A percentile compares a stretch with the other conserved stretches of the same genome.
These are phyloP conservation scores for Probosciger aterrimus DNA, from an alignment of 2,113 vertebrate genomes.

Conservation along the genomic window DNA sequence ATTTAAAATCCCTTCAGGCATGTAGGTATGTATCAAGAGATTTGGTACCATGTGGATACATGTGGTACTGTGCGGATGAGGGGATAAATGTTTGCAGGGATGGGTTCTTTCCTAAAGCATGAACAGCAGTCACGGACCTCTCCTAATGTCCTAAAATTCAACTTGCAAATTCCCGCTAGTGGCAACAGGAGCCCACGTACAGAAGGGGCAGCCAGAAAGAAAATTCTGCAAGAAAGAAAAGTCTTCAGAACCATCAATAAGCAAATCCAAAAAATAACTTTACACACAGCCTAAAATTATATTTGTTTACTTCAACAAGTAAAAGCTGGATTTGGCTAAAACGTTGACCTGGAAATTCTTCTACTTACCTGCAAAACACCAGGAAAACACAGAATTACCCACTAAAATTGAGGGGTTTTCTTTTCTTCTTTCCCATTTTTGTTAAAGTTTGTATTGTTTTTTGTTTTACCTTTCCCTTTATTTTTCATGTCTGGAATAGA, in stretches of 20 bases:
- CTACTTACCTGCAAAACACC: background rate
- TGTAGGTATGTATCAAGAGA: background rate
- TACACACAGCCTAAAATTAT: background rate
- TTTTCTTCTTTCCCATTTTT: background rate
- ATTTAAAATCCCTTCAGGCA: background rate
- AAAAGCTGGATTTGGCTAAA: background rate
- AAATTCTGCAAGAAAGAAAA: background rate
- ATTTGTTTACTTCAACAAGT: background rate
- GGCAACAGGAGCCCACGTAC: background rate
- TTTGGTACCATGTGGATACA: background rate
- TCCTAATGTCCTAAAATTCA: background rate
- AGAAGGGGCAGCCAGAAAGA: background rate
- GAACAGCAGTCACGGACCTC: background rate
- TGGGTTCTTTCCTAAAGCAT: background rate
- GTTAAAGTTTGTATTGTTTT: background rate
- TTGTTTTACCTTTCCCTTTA: background rate
- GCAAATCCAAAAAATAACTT: background rate
- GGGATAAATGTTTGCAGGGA: background rate
- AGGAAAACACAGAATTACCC: background rate
- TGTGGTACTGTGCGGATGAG: fast-evolving
- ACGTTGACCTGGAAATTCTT: background rate
- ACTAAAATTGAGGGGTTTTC: background rate
- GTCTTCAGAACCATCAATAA: background rate
- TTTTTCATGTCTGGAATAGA: background rate
- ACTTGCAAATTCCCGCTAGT: background rate